Evolutionary conservation across 2,113 vertebrate species (phyloP).

Genomic region (Heterochromis multidens): DNA sequence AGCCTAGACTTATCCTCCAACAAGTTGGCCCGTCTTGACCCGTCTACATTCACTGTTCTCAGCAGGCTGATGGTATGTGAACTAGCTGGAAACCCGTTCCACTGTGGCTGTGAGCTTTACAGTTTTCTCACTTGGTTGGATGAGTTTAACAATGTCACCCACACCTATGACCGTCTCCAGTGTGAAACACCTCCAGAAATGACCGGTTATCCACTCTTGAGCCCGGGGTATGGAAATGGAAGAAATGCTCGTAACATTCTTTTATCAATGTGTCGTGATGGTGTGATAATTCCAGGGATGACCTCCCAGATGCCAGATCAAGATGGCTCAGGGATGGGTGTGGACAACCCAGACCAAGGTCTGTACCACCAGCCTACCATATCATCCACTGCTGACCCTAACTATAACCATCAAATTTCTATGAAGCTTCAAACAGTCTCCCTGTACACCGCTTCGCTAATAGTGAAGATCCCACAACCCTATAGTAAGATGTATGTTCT

Average conservation of each 20-base stretch:
- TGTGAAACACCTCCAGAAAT: slow-evolving; percentile 92
- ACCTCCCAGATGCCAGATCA: slow-evolving; percentile 83
- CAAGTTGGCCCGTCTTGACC: slow-evolving; percentile 88
- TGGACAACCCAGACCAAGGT: slow-evolving; percentile 71
- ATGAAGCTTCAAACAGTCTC: slow-evolving; percentile 88
- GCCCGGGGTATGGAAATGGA: slow-evolving; percentile 85
- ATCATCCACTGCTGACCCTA: slow-evolving; percentile 82
- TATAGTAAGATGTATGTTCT: slow-evolving; percentile 97
- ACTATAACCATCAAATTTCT: slow-evolving; percentile 78
- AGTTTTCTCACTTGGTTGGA: slow-evolving; percentile 94
- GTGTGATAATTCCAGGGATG: slow-evolving; percentile 81
- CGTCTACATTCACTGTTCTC: slow-evolving; percentile 86
- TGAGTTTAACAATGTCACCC: slow-evolving; percentile 94
- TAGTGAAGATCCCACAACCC: slow-evolving; percentile 91
- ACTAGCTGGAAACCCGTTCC: slow-evolving; percentile 94
- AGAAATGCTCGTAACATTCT: slow-evolving; percentile 90
- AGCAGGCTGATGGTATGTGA: slow-evolving; percentile 91
- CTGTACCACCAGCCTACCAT: slow-evolving; percentile 84
- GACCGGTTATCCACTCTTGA: slow-evolving; percentile 86
- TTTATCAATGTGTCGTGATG: slow-evolving; percentile 87
- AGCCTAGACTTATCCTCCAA: slow-evolving; percentile 97
- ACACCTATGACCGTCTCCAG: slow-evolving; percentile 94
- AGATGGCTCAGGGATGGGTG: slow-evolving; percentile 74
- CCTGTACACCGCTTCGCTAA: slow-evolving; percentile 82
- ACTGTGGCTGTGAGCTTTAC: slow-evolving; percentile 93